Conservation (phyloP, 2,797 vertebrate species). For the Vultur gryphus region DNA sequence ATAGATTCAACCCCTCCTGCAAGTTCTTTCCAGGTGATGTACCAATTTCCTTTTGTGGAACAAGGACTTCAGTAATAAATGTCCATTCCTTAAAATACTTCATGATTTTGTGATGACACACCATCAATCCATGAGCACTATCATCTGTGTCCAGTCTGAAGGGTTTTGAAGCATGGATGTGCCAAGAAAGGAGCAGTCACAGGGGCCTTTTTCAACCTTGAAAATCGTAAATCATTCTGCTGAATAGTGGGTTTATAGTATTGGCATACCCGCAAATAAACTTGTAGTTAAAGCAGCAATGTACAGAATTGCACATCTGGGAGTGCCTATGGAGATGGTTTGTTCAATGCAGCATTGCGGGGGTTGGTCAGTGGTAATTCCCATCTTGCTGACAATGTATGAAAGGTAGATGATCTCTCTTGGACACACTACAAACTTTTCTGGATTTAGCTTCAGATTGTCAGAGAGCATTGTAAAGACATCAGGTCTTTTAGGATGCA, state of each 20-base stretch:
- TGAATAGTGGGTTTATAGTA: not conserved
- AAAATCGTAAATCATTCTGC: not conserved
- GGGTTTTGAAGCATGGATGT: not conserved
- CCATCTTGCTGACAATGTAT: not conserved
- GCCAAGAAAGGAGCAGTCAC: not conserved
- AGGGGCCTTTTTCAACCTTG: not conserved
- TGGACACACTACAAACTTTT: not conserved
- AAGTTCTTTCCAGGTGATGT: not conserved
- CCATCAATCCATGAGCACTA: not conserved
- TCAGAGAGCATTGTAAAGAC: not conserved
- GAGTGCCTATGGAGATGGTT: not conserved
- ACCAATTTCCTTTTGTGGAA: not conserved
- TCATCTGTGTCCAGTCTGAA: not conserved
- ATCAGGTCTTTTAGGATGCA: not conserved
- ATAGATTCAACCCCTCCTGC: not conserved
- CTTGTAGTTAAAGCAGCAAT: not conserved
- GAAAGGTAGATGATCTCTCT: not conserved
- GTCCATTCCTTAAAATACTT: not conserved
- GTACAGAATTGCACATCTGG: not conserved
- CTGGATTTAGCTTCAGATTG: not conserved
- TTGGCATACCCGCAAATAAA: not conserved
- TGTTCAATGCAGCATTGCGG: not conserved
- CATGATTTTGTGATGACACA: not conserved
- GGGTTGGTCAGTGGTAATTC: not conserved
- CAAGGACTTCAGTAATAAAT: not conserved